These are phyloP conservation scores for Chirona hameri DNA, from an alignment of 2,888 invertebrate genomes.

Conservation along the genomic window DNA sequence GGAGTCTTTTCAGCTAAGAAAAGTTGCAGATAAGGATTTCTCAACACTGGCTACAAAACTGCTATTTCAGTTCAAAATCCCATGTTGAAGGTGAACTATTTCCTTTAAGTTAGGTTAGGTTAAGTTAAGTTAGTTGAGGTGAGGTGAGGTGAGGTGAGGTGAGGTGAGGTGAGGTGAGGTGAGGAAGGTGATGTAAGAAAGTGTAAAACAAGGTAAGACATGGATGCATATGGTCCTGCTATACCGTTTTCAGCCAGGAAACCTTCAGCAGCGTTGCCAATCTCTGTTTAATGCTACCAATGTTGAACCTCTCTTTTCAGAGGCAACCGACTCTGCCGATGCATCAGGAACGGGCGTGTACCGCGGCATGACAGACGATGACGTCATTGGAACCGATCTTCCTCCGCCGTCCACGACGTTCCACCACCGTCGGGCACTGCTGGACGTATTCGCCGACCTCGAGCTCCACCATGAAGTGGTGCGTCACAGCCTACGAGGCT, in stretches of 20 bases:
- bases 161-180: too few species aligned
- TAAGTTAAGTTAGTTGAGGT: too few species aligned
- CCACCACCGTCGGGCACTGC: neutral
- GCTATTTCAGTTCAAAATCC: too few species aligned
- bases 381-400: neutral
- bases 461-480: neutral
- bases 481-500: neutral
- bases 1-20: too few species aligned
- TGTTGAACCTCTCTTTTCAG: neutral
- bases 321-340: neutral
- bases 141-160: neutral
- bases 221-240: neutral
- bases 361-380: neutral
- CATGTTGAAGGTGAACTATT: too few species aligned
- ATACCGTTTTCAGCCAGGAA: too few species aligned
- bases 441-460: slow-evolving; percentile 1
- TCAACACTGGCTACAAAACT: too few species aligned
- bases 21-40: too few species aligned
- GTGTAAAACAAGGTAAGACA: neutral
- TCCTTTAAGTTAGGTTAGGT: too few species aligned
- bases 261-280: neutral
- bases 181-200: neutral
- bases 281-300: neutral
- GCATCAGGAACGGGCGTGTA: neutral
- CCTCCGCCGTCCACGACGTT: neutral